Percentiles rank a stretch among this genome's conserved stretches.
Evolutionary conservation across 2,888 invertebrate species (phyloP).

Genomic region (Cephonodes hylas): DNA sequence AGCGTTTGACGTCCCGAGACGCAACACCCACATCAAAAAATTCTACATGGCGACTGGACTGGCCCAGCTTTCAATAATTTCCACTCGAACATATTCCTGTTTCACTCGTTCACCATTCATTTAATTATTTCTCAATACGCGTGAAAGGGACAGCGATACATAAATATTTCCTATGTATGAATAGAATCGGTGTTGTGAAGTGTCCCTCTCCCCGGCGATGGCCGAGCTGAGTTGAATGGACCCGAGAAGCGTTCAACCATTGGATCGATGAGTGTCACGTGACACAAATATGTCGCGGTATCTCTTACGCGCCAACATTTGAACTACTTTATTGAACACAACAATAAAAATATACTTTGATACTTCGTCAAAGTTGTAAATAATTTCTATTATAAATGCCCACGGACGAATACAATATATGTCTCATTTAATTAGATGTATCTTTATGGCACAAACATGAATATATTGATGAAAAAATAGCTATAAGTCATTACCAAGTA

Average conservation of each 20-base stretch:
- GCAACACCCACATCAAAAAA: conserved; percentile 81
- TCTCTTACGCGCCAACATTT: conserved; percentile 52
- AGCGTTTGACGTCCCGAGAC: conserved; percentile 78
- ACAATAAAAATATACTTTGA: neutral
- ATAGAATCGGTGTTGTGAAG: conserved; percentile 77
- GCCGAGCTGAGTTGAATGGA: conserved; percentile 79
- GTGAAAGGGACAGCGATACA: conserved; percentile 66
- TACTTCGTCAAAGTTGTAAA: too few relatives aligned
- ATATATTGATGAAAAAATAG: too few relatives aligned
- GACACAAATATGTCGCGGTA: conserved; percentile 65
- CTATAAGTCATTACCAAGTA: too few relatives aligned
- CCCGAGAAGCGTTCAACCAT: conserved; percentile 80
- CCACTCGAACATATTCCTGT: conserved; percentile 75
- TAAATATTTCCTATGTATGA: conserved; percentile 78
- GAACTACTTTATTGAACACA: neutral
- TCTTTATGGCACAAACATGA: too few relatives aligned
- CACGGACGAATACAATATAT: too few relatives aligned
- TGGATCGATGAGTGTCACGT: conserved; percentile 81
- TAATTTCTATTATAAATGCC: too few relatives aligned
- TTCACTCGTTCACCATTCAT: conserved; percentile 78
- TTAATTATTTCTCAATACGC: conserved; percentile 75
- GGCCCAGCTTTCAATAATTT: conserved; percentile 77
- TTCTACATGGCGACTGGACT: conserved; percentile 77
- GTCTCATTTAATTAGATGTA: too few relatives aligned
- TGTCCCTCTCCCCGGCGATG: conserved; percentile 66